phyloP scores from a whole-genome alignment of 2,113 vertebrate genomes.

The Gorsachius goisagi region DNA sequence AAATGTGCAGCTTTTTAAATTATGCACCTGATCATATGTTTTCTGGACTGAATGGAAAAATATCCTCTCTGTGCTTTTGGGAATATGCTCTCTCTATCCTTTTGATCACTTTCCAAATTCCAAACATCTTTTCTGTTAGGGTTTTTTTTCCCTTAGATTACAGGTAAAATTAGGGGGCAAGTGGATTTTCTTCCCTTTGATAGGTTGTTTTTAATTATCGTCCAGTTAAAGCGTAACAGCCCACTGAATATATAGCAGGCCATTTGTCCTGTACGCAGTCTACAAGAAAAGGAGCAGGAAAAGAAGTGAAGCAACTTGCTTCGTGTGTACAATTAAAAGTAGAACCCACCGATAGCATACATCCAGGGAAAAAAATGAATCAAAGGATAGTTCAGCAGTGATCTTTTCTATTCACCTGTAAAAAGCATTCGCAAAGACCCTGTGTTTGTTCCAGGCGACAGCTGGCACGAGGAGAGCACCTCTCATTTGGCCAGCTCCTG shows the following conservation, averaged over 20 bases:
- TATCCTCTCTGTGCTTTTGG: not conserved
- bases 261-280: not conserved
- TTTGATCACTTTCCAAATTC: not conserved
- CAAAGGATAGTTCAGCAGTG: not conserved
- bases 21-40: not conserved
- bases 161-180: not conserved
- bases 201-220: not conserved
- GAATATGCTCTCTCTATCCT: not conserved
- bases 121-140: not conserved
- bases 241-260: not conserved
- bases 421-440: not conserved
- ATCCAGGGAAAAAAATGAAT: not conserved
- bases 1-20: not conserved
- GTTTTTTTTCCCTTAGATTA: not conserved
- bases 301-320: not conserved
- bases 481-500: not conserved
- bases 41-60: not conserved
- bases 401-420: not conserved
- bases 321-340: not conserved
- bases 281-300: not conserved
- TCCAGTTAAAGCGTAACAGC: not conserved
- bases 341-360: not conserved
- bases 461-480: not conserved
- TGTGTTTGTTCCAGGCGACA: not conserved
- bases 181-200: not conserved